Base-by-base conservation (phyloP, 2,797 vertebrate species). In the Hirundo rustica region DNA sequence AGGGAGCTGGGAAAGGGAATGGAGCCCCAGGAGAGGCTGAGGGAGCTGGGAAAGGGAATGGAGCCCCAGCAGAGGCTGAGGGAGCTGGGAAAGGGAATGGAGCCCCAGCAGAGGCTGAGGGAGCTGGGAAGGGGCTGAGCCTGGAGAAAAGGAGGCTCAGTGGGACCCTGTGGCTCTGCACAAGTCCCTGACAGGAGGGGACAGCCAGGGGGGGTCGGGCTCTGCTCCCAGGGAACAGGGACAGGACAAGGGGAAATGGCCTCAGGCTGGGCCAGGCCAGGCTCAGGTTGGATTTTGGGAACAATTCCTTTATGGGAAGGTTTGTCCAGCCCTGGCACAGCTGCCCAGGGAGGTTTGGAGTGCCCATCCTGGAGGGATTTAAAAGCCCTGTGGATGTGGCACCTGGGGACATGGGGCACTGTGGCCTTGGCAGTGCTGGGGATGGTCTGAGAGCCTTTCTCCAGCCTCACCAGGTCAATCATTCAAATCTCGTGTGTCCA, bases 401-500 rank as follows among this genome's bases (percentile, higher is more conserved):
- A 16, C 44, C 3, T 32, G 58, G 66, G 60, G 73, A 30, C 48
- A 21, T 0, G 11, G 27, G 16, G 1, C 42, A 64, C 14, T 27
- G 15, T 26, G 67, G n/a, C 48, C 40, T 3, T 2, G 48, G 50
- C 60, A 50, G 26, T 10, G 57, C 29, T 30, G 60, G 38, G 58
- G 23, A 44, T 16, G 27, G 2, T 29, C 45, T 58, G 13, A n/a
- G 50, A 19, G 5, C 0, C 2, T 4, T 17, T 38, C 38, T 25
- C 38, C 67, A n/a, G 23, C 29, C 36, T 44, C 38, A 20, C 0
- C 10, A 3, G 25, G 8, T 22, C 22, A 1, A 0, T 2, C 12
- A 60, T 5, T 53, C 7, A 14, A 11, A 45, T 7, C n/a, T 1
- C 5, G 15, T 5, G 30, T 32, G 57, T 2, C 16, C 16, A 4